Conservation (phyloP, 2,888 invertebrate genomes). For the Acronicta psi region DNA sequence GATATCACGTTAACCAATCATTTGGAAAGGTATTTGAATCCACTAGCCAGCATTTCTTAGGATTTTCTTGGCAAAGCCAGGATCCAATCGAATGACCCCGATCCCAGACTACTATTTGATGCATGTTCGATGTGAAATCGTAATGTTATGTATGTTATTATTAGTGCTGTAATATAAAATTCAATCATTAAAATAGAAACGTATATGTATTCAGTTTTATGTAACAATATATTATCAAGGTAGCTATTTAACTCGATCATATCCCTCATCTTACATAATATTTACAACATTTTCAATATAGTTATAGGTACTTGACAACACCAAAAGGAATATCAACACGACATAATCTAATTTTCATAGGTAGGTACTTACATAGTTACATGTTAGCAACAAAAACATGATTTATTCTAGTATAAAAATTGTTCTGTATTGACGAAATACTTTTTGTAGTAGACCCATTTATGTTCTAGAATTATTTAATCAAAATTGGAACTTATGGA, state of each 20-base stretch:
- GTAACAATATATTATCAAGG: conserved; percentile 39
- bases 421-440: too few species aligned
- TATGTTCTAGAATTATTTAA: not conserved
- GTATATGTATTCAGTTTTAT: conserved; percentile 22
- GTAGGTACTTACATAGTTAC: too few species aligned
- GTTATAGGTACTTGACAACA: not conserved
- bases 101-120: too few species aligned
- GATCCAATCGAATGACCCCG: conserved; percentile 6
- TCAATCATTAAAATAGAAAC: conserved; percentile 1
- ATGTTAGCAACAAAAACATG: too few species aligned
- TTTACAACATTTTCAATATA: conserved; percentile 27
- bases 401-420: too few species aligned
- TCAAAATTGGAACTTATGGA: conserved; percentile 6
- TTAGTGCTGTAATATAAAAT: conserved; percentile 5
- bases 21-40: conserved; percentile 7
- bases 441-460: not conserved
- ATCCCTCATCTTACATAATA: conserved; percentile 32
- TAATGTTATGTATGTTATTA: too few species aligned
- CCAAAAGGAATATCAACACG: not conserved
- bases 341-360: not conserved
- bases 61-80: conserved; percentile 35
- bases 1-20: conserved; percentile 7
- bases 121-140: not conserved
- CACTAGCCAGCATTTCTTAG: conserved; percentile 31
- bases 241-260: conserved; percentile 23